Evolutionary conservation across 1,140 invertebrate species (phyloP).

Genomic region (Semibalanus balanoides): DNA sequence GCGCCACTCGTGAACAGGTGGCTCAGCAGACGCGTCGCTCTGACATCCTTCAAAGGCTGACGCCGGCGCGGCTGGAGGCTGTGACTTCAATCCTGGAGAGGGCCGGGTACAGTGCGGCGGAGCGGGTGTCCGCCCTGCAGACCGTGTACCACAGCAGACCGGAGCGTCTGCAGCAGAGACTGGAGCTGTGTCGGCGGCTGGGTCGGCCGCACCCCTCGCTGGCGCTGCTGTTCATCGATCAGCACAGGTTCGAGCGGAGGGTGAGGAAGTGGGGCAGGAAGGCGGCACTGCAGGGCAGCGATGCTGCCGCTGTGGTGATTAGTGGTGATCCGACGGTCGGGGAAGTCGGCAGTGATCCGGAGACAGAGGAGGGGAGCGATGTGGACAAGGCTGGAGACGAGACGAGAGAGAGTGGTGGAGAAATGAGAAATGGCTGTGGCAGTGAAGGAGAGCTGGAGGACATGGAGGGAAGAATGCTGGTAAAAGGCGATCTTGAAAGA

Average conservation of each 20-base stretch:
- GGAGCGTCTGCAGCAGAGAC: background rate
- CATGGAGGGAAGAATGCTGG: no score
- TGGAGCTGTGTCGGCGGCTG: background rate
- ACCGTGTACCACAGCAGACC: background rate
- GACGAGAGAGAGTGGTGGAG: background rate
- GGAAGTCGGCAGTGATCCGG: background rate
- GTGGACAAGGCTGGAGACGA: no score
- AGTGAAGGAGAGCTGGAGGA: no score
- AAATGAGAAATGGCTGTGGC: no score
- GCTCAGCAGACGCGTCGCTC: background rate
- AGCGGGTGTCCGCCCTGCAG: background rate
- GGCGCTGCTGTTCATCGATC: background rate
- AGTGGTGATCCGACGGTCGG: no score
- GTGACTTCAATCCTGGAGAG: background rate
- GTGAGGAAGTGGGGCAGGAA: background rate
- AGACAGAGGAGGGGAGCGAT: background rate
- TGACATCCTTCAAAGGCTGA: background rate
- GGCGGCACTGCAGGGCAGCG: background rate
- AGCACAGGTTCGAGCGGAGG: background rate
- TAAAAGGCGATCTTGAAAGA: no score
- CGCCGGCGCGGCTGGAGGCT: background rate
- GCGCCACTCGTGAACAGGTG: background rate
- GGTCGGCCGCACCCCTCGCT: no score
- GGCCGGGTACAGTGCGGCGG: background rate
- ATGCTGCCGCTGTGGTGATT: background rate